These are phyloP conservation scores for Sparidentex hasta DNA, from an alignment of 2,797 vertebrate genomes.

Conservation along the genomic window DNA sequence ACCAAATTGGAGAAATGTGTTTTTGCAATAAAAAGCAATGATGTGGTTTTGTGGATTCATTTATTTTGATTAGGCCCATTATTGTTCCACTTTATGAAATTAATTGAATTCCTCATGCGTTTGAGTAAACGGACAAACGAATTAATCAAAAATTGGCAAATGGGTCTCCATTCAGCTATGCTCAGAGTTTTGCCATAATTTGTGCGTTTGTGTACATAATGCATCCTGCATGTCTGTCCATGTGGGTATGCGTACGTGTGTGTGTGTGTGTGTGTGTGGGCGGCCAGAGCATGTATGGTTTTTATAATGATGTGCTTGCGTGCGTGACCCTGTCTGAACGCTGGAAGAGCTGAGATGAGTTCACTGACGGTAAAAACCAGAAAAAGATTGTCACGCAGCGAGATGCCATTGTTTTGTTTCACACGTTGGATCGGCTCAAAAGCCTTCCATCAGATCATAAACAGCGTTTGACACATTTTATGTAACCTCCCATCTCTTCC, in stretches of 20 bases:
- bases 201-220: constrained; percentile 27
- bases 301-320: constrained; percentile 46
- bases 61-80: constrained; percentile 81
- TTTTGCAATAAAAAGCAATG: constrained; percentile 80
- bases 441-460: background rate
- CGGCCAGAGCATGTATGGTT: constrained; percentile 35
- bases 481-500: background rate
- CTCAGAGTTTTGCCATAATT: constrained; percentile 37
- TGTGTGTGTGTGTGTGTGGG: constrained; percentile 15
- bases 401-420: constrained; percentile 29
- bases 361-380: constrained; percentile 39
- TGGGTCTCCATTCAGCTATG: constrained; percentile 65
- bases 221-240: constrained; percentile 28
- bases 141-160: constrained; percentile 80
- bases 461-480: constrained; percentile 4
- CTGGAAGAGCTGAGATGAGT: constrained; percentile 34
- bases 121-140: constrained; percentile 76
- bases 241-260: constrained; percentile 13
- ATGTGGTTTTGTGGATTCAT: constrained; percentile 81
- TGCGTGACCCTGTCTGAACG: constrained; percentile 41
- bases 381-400: constrained; percentile 31
- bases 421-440: background rate
- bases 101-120: constrained; percentile 81
- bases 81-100: constrained; percentile 82
- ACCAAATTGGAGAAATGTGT: constrained; percentile 71